Percentiles rank a stretch among this genome's conserved stretches.
phyloP scores from a whole-genome alignment of 2,113 vertebrate genomes.

The Synchiropus splendidus region DNA sequence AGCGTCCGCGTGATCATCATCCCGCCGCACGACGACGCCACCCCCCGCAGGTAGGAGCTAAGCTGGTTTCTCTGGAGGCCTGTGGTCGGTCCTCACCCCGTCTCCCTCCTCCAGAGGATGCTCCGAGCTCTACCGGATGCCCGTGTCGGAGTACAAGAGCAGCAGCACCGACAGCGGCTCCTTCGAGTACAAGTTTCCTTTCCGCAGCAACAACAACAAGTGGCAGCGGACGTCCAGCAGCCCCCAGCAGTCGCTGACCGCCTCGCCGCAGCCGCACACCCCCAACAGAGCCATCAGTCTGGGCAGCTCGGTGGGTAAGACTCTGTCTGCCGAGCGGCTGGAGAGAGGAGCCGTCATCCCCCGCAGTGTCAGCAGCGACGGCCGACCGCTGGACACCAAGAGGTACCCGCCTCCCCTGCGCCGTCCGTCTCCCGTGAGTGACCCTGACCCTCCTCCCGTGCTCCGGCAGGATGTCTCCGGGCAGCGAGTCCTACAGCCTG shows the following conservation, averaged over 20 bases:
- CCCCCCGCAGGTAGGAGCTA: conserved; percentile 83
- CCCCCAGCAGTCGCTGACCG: conserved; percentile 79
- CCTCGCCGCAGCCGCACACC: conserved; percentile 74
- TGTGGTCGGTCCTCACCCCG: neutral
- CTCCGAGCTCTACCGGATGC: conserved; percentile 88
- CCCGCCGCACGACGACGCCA: conserved; percentile 90
- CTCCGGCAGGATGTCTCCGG: conserved; percentile 79
- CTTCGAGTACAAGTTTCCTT: conserved; percentile 95
- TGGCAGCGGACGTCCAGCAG: conserved; percentile 89
- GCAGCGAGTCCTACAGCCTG: conserved; percentile 86
- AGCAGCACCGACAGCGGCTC: conserved; percentile 77
- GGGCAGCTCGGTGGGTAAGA: conserved; percentile 80
- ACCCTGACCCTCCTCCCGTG: too few relatives aligned
- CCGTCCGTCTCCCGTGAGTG: too few relatives aligned
- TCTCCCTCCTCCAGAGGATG: conserved; percentile 72
- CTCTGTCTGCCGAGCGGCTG: conserved; percentile 71
- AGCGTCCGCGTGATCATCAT: conserved; percentile 93
- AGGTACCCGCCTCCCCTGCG: conserved; percentile 56
- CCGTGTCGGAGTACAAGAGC: conserved; percentile 90
- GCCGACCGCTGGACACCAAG: conserved; percentile 82
- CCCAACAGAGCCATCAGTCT: conserved; percentile 70
- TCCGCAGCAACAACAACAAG: conserved; percentile 93
- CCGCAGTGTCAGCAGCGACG: conserved; percentile 93
- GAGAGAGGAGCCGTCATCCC: conserved; percentile 85
- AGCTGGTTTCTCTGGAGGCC: neutral